Conservation (phyloP, 1,140 invertebrate species). For the Drosophila arawakana region DNA sequence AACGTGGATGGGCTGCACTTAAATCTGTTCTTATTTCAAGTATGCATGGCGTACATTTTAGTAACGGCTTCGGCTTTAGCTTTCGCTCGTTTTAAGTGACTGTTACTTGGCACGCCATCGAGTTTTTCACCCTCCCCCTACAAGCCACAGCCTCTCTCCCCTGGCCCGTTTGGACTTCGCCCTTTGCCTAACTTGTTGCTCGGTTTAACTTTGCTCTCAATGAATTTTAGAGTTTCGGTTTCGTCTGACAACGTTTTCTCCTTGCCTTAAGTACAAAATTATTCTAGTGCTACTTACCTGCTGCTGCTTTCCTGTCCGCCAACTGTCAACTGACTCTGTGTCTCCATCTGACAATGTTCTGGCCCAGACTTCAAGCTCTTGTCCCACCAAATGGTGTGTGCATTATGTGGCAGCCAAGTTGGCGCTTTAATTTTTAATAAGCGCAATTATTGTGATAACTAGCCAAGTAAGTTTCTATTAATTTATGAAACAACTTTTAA, state of each 20-base stretch:
- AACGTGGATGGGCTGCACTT: constrained; percentile 56
- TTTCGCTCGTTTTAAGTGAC: constrained; percentile 73
- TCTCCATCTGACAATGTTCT: background rate
- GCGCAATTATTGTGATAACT: constrained; percentile 69
- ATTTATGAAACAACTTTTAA: constrained; percentile 45
- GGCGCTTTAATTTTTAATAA: constrained; percentile 71
- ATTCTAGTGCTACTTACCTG: constrained; percentile 24
- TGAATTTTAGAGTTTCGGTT: constrained; percentile 78
- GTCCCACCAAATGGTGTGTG: constrained; percentile 43
- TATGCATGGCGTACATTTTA: constrained; percentile 68
- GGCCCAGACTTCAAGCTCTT: background rate
- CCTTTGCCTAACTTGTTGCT: constrained; percentile 72
- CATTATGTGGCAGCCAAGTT: constrained; percentile 46
- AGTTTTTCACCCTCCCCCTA: background rate
- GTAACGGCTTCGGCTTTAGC: constrained; percentile 47
- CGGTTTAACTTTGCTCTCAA: constrained; percentile 79
- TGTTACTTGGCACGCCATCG: constrained; percentile 71
- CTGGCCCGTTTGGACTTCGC: background rate
- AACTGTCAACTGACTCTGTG: constrained; percentile 5
- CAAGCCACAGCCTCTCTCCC: background rate
- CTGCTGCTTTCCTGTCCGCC: constrained; percentile 5
- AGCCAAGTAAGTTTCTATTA: constrained; percentile 58
- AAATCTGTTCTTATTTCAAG: constrained; percentile 77
- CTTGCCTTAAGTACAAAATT: constrained; percentile 46
- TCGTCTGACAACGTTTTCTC: constrained; percentile 45